These are phyloP conservation scores for Globia sparganii DNA, from an alignment of 2,888 invertebrate species.

Conservation along the genomic window DNA sequence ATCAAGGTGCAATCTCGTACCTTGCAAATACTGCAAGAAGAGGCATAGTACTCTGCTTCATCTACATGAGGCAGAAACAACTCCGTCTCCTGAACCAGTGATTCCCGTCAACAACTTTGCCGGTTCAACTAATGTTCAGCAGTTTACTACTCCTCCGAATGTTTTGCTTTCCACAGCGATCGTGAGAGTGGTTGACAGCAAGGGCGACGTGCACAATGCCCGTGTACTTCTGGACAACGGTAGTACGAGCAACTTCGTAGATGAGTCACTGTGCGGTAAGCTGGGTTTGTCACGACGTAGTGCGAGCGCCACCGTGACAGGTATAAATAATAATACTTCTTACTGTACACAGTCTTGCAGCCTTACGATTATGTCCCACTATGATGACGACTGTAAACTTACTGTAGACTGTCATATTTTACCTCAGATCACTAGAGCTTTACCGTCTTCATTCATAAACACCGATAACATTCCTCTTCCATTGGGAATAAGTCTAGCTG, in stretches of 20 bases:
- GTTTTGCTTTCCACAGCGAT: background rate
- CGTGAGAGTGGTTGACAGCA: background rate
- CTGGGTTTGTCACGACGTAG: background rate
- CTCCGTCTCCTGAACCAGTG: background rate
- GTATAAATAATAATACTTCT: background rate
- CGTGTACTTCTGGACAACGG: background rate
- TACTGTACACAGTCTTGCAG: background rate
- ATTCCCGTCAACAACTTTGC: background rate
- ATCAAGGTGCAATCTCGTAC: background rate
- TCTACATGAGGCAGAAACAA: background rate
- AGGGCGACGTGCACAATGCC: background rate
- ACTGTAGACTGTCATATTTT: slow-evolving; percentile 13
- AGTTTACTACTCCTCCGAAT: background rate
- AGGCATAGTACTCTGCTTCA: background rate
- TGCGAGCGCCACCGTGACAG: background rate
- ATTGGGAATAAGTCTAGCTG: slow-evolving; percentile 9
- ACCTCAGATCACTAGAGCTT: background rate
- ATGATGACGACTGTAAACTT: background rate
- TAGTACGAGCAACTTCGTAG: background rate
- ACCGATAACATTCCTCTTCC: background rate
- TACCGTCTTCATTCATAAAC: background rate
- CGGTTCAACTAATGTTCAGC: background rate
- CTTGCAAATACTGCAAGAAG: background rate
- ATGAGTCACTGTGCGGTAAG: background rate
- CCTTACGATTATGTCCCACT: background rate